A percentile compares a stretch with the other conserved stretches of the same genome.
phyloP scores from a whole-genome alignment of 2,888 invertebrate species.

The Neocrepidodera transversa region DNA sequence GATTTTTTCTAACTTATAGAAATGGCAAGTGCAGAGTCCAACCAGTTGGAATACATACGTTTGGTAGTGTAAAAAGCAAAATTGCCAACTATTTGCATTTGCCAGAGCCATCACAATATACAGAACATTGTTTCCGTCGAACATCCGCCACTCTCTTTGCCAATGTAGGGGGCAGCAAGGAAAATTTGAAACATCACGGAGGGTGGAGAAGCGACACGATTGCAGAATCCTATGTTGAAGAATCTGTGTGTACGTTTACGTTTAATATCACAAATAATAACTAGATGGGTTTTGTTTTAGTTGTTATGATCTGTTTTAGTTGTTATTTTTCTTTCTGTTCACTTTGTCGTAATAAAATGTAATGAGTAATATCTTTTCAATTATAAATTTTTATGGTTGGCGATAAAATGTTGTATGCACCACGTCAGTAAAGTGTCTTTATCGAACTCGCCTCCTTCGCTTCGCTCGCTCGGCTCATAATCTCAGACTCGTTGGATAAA shows the following conservation, averaged over 20 bases:
- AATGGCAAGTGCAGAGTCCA: neutral
- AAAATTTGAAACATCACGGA: neutral
- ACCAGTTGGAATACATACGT: too few species aligned
- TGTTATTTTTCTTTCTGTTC: too few species aligned
- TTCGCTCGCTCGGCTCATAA: neutral
- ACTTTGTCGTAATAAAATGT: too few species aligned
- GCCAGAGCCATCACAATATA: neutral
- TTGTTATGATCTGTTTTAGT: too few species aligned
- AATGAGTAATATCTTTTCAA: too few species aligned
- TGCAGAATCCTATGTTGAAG: too few species aligned
- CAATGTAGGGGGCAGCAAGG: neutral
- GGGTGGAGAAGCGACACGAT: neutral
- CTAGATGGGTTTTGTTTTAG: too few species aligned
- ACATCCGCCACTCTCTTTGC: neutral
- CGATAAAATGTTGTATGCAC: neutral
- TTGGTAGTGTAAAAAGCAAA: neutral
- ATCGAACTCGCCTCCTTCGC: neutral
- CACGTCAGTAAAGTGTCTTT: neutral
- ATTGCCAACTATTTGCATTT: neutral
- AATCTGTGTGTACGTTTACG: too few species aligned
- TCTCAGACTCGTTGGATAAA: too few species aligned
- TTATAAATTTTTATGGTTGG: neutral
- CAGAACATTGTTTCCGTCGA: neutral
- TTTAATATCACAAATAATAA: too few species aligned
- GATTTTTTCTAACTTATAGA: neutral